Percentiles rank a stretch among this genome's conserved stretches.
Conservation (phyloP, 2,113 vertebrate species). For the Cyprinodon tularosa region DNA sequence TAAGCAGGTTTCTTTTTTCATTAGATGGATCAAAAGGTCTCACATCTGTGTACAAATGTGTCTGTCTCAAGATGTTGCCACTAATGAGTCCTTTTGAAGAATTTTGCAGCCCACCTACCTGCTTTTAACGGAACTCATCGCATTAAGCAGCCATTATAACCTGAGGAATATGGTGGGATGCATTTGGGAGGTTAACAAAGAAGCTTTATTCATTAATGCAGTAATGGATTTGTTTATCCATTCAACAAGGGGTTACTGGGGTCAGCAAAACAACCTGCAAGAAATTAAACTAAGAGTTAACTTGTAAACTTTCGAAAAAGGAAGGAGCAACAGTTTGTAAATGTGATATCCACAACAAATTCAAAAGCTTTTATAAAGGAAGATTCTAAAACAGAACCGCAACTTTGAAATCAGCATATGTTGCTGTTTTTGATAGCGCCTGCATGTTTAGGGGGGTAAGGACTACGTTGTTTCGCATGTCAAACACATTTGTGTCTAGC, state of each 20-base stretch:
- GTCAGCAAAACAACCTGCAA: neutral
- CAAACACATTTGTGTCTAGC: too few relatives aligned
- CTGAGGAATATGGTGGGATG: neutral
- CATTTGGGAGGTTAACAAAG: neutral
- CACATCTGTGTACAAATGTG: neutral
- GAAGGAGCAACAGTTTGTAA: neutral
- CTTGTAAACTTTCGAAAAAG: neutral
- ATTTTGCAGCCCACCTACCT: neutral
- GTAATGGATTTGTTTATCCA: neutral
- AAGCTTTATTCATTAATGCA: neutral
- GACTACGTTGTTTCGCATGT: too few relatives aligned
- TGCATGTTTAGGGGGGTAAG: too few relatives aligned
- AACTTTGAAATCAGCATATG: too few relatives aligned
- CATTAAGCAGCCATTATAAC: neutral
- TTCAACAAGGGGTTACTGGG: neutral
- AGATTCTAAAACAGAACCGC: too few relatives aligned
- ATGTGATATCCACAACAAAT: too few relatives aligned
- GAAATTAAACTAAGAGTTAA: neutral
- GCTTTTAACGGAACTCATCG: neutral
- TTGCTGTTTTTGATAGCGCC: too few relatives aligned
- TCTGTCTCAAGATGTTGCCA: neutral
- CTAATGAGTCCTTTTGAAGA: neutral
- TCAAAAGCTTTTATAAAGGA: too few relatives aligned
- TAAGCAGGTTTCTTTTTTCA: neutral
- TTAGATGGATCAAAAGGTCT: neutral